Conservation (phyloP, 2,113 vertebrate genomes). For the Strigops habroptila region DNA sequence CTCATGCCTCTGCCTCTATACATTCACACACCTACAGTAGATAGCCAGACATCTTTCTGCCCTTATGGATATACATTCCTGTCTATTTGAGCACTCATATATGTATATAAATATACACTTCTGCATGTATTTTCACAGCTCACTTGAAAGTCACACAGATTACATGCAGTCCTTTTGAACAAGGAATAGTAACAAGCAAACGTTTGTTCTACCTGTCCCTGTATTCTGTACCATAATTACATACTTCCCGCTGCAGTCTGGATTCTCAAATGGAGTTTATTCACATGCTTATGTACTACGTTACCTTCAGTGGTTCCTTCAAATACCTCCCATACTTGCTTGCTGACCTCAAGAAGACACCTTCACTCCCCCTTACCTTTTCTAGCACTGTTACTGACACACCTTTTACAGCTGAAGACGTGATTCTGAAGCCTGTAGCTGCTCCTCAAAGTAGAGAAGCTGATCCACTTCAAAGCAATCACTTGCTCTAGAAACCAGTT, state of each 20-base stretch:
- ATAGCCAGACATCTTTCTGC: not conserved
- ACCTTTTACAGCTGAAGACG: not conserved
- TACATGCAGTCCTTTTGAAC: not conserved
- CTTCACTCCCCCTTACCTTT: not conserved
- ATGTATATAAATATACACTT: not conserved
- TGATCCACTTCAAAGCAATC: conserved; percentile 83
- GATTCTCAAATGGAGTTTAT: not conserved
- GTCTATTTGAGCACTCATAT: not conserved
- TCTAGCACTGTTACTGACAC: not conserved
- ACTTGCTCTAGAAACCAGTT: conserved; percentile 59
- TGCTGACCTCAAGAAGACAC: not conserved
- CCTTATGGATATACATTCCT: not conserved
- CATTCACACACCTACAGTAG: fast-evolving
- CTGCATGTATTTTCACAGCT: not conserved
- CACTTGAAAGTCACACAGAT: not conserved
- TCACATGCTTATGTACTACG: not conserved
- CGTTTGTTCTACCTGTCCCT: not conserved
- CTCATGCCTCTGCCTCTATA: not conserved
- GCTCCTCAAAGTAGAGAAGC: conserved; percentile 83
- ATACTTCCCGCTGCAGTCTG: not conserved
- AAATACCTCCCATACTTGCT: not conserved
- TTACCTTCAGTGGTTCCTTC: not conserved
- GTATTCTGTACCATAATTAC: not conserved
- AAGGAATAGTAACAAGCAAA: not conserved
- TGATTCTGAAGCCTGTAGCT: conserved; percentile 47